These are phyloP conservation scores for Athripsodes cinereus DNA, from an alignment of 2,888 invertebrate species.

Conservation along the genomic window DNA sequence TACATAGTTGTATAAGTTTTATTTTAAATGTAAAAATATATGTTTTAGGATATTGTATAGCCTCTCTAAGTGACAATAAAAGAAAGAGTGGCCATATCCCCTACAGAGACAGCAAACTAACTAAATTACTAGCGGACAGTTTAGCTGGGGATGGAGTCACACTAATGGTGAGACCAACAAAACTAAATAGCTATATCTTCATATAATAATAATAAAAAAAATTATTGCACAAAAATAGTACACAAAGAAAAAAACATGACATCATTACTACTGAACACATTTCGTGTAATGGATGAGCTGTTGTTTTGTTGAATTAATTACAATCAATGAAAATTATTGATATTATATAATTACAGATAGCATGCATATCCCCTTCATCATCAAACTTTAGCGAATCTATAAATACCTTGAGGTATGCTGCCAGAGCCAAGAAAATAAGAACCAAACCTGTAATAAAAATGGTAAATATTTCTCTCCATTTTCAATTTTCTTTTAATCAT, in stretches of 20 bases:
- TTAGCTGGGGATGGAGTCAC: slow-evolving; percentile 92
- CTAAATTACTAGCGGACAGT: slow-evolving; percentile 88
- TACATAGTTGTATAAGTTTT: too few species aligned
- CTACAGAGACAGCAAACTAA: slow-evolving; percentile 89
- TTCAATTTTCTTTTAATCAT: too few species aligned
- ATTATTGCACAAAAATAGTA: too few species aligned
- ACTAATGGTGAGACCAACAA: slow-evolving; percentile 64
- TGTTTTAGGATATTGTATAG: slow-evolving; percentile 87
- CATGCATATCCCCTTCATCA: slow-evolving; percentile 86
- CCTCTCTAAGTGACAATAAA: slow-evolving; percentile 79
- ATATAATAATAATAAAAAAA: too few species aligned
- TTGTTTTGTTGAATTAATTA: too few species aligned
- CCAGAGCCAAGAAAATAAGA: slow-evolving; percentile 85
- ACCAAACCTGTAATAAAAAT: slow-evolving; percentile 91
- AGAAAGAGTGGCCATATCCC: slow-evolving; percentile 83
- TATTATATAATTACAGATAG: slow-evolving; percentile 57
- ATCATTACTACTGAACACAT: neutral
- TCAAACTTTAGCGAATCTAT: slow-evolving; percentile 82
- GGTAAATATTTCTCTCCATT: too few species aligned
- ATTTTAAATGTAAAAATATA: too few species aligned
- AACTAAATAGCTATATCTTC: neutral
- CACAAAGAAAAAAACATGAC: too few species aligned
- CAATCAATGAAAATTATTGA: neutral
- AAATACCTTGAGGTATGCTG: slow-evolving; percentile 88
- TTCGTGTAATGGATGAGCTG: too few species aligned